A percentile compares a stretch with the other conserved stretches of the same genome.
Conservation (phyloP, 2,888 invertebrate genomes). For the Venusia cambrica region DNA sequence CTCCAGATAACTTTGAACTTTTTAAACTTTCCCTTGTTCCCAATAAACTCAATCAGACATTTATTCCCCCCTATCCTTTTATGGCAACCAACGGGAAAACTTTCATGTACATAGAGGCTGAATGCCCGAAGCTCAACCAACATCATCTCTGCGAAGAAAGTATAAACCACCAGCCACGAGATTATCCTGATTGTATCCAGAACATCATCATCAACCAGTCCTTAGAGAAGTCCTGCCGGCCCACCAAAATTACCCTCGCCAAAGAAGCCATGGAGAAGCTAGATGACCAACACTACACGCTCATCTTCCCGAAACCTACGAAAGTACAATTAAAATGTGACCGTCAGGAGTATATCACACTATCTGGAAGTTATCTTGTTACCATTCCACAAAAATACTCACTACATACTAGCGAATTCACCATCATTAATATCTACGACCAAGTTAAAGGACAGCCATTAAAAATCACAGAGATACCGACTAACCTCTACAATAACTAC, state of each 20-base stretch:
- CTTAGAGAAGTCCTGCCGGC: too few species aligned
- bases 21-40: too few species aligned
- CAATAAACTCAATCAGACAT: not conserved
- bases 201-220: too few species aligned
- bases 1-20: too few species aligned
- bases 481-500: not conserved
- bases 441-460: too few species aligned
- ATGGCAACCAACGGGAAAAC: slow-evolving; percentile 2
- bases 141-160: too few species aligned
- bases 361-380: slow-evolving; percentile 5
- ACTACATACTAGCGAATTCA: not conserved
- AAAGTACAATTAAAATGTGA: slow-evolving; percentile 1
- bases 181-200: too few species aligned
- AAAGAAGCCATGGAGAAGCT: too few species aligned
- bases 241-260: too few species aligned
- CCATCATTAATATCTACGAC: not conserved
- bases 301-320: slow-evolving; percentile 2
- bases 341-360: not conserved
- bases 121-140: too few species aligned
- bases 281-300: slow-evolving; percentile 7
- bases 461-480: too few species aligned
- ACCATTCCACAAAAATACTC: slow-evolving; percentile 5
- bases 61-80: slow-evolving; percentile 3
- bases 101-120: slow-evolving; percentile 5
- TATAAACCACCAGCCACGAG: too few species aligned